phyloP scores from a whole-genome alignment of 2,113 vertebrate genomes.

The Triplophysa siluroides region DNA sequence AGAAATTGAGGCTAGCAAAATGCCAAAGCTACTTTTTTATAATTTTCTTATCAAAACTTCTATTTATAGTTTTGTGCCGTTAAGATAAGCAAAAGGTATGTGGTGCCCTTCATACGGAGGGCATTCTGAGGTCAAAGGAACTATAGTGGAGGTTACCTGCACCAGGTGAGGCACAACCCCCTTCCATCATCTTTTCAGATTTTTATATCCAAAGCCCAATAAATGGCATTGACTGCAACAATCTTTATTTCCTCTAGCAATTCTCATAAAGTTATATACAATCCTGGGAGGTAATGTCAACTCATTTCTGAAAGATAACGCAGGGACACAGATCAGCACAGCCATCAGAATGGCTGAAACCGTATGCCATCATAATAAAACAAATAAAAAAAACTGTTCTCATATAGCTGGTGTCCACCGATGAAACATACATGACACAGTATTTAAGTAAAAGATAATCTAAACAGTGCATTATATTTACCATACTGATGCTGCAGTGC shows the following conservation, averaged over 20 bases:
- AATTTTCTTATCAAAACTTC: no score
- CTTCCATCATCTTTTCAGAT: not conserved
- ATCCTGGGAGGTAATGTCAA: not conserved
- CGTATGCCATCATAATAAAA: not conserved
- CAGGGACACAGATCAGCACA: not conserved
- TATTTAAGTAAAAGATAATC: not conserved
- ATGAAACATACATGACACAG: not conserved
- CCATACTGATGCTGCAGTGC: constrained; percentile 76
- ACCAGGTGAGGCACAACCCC: constrained; percentile 10
- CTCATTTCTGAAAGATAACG: not conserved
- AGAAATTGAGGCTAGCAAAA: not conserved
- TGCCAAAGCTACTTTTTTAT: not conserved
- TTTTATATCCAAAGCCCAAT: not conserved
- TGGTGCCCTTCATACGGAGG: constrained; percentile 34
- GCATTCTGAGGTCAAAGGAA: constrained; percentile 60
- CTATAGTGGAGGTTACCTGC: constrained; percentile 10
- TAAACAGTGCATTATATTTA: constrained; percentile 59
- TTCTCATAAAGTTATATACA: not conserved
- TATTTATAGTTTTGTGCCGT: no score
- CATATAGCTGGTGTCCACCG: not conserved
- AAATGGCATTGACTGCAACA: not conserved
- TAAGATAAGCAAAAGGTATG: not conserved
- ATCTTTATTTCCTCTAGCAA: not conserved
- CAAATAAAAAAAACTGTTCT: not conserved
- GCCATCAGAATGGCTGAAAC: not conserved